Conservation (phyloP, 2,888 invertebrate species). For the Parnassius orleans region DNA sequence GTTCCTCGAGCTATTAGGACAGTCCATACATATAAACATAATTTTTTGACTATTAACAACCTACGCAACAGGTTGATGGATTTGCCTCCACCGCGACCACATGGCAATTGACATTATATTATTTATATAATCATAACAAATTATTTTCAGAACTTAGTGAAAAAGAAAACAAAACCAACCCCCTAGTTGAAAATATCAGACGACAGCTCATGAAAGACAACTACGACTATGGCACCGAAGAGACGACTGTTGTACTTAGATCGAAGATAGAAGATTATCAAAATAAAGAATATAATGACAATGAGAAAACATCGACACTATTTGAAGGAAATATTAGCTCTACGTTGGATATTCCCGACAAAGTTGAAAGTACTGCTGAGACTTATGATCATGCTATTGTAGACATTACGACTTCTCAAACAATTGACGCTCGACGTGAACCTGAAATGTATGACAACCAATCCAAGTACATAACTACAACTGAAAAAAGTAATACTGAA, state of each 20-base stretch:
- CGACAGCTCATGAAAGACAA: slow-evolving; percentile 50
- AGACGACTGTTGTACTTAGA: slow-evolving; percentile 3
- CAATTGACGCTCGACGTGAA: not conserved
- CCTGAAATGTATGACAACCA: not conserved
- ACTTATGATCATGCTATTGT: not conserved
- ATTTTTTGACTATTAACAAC: too few relatives aligned
- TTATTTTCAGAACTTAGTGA: slow-evolving; percentile 6
- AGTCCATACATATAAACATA: too few relatives aligned
- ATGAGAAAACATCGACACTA: not conserved
- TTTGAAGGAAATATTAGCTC: not conserved
- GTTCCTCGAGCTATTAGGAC: too few relatives aligned
- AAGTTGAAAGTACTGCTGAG: not conserved
- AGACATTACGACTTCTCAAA: not conserved
- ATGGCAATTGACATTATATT: too few relatives aligned
- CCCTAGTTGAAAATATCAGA: slow-evolving; percentile 34
- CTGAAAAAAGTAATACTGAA: not conserved
- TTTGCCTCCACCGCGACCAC: too few relatives aligned
- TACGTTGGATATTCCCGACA: not conserved
- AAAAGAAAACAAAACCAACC: slow-evolving; percentile 18
- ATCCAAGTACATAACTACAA: slow-evolving; percentile 3
- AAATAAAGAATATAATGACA: slow-evolving; percentile 25
- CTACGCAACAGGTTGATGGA: too few relatives aligned
- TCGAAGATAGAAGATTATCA: not conserved
- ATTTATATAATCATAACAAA: not conserved
- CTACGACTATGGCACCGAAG: slow-evolving; percentile 48